Base-by-base conservation (phyloP, 2,797 vertebrate genomes). In the Bradypus variegatus region DNA sequence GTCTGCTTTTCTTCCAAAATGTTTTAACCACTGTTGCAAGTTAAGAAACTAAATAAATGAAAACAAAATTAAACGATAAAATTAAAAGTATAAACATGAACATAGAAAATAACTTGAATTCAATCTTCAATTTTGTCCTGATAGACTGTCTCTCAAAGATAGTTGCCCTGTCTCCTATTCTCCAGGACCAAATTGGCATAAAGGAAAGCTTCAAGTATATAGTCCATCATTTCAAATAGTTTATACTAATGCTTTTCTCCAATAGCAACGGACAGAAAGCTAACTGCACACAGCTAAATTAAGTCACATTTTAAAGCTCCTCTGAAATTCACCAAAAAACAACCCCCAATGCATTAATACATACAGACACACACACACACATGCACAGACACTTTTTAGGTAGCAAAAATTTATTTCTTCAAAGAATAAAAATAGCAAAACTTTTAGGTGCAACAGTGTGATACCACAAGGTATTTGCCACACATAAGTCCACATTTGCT, bases 361-460 rank as follows among this genome's bases (percentile, higher is more conserved):
- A 88, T 33, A 73, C 36, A 91, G 18, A 65, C 10, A 72, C n/a
- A 80, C 65, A 90, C 73, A 45, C 41, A 45, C 41, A 45, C 41
- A 45, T n/a, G n/a, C n/a, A n/a, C n/a, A 45, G 41, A 45, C 73
- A 94, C 27, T 86, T 94, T 45, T 64, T 76, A 13, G 16, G 36
- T 60, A 75, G 31, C 38, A 27, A 55, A 86, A 91, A 83, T 67
- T 92, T 94, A 83, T 67, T 92, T 94, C 84, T 95, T 92, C 72
- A 91, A 96, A 84, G 86, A 95, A 92, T 91, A 92, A 96, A 95
- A 94, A 95, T 25, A 93, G 80, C 64, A 92, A 89, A 94, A 93
- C 53, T 12, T 93, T 70, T 76, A 94, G 84, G n/a, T 72, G 31
- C 65, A 69, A 85, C 2, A 4, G 41, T 55, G 36, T 73, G 89